Percentiles rank a stretch among this genome's conserved stretches.
Conservation (phyloP, 2,888 invertebrate genomes). For the Drosophila suboccidentalis region DNA sequence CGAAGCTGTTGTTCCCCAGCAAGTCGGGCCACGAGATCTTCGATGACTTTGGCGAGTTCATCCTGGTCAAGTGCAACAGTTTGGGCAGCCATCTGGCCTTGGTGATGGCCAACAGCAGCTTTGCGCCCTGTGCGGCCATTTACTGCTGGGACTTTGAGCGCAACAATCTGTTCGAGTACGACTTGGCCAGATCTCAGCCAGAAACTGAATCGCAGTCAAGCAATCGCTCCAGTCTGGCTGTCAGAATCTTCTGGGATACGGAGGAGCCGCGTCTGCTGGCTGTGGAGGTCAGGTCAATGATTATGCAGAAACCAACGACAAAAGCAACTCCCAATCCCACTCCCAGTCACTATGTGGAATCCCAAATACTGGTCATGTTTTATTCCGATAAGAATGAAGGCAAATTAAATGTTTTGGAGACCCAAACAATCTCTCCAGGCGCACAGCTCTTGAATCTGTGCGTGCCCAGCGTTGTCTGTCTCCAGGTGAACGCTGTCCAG, state of each 20-base stretch:
- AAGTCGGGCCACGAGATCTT: conserved; percentile 93
- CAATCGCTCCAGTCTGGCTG: conserved; percentile 86
- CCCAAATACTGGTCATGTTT: conserved; percentile 83
- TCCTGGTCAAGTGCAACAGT: conserved; percentile 93
- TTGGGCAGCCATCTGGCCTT: conserved; percentile 94
- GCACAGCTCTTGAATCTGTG: conserved; percentile 85
- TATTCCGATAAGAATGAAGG: conserved; percentile 79
- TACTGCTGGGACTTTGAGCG: conserved; percentile 97
- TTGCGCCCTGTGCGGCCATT: conserved; percentile 89
- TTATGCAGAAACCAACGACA: conserved; percentile 37
- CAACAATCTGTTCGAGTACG: conserved; percentile 91
- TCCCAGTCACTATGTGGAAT: conserved; percentile 70
- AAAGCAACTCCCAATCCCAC: conserved; percentile 20
- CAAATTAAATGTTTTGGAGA: conserved; percentile 82
- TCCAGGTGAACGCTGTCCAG: conserved; percentile 83
- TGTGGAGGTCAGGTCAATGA: conserved; percentile 90
- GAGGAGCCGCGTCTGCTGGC: conserved; percentile 94
- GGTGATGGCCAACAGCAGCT: conserved; percentile 92
- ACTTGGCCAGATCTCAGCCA: conserved; percentile 86
- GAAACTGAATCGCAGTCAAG: background rate
- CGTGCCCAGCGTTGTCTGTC: conserved; percentile 83
- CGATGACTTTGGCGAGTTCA: conserved; percentile 95
- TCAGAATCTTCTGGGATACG: conserved; percentile 93
- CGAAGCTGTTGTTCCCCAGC: conserved; percentile 92
- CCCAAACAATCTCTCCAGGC: conserved; percentile 73